Percentiles rank a stretch among this genome's conserved stretches.
phyloP scores from a whole-genome alignment of 1,140 invertebrate species.

The Eulimnadia texana region DNA sequence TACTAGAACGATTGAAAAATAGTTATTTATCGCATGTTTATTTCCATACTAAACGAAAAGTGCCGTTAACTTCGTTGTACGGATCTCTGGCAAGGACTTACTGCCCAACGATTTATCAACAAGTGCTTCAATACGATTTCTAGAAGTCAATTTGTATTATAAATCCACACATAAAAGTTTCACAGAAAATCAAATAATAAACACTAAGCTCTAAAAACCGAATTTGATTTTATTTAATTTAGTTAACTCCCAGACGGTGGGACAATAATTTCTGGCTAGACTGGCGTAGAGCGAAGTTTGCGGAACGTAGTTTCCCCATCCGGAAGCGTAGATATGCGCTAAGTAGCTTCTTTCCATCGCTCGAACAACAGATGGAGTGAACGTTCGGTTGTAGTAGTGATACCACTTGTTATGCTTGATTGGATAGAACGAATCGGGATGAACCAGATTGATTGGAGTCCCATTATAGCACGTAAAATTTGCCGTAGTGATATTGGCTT shows the following conservation, averaged over 20 bases:
- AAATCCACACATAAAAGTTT: too few species aligned
- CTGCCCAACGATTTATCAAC: not conserved
- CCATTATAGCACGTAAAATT: not conserved
- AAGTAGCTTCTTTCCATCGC: not conserved
- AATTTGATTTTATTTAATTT: not conserved
- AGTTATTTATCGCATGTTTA: not conserved
- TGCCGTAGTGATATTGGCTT: not conserved
- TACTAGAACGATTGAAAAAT: not conserved
- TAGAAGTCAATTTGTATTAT: too few species aligned
- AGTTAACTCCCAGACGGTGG: not conserved
- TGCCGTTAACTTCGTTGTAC: not conserved
- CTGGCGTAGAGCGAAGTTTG: not conserved
- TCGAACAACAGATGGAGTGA: not conserved
- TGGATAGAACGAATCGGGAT: not conserved
- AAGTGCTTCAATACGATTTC: not conserved
- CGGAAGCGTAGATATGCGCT: not conserved
- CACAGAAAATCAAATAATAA: not conserved
- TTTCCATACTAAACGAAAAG: not conserved
- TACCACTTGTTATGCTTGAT: not conserved
- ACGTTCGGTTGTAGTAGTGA: not conserved
- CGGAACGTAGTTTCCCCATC: not conserved
- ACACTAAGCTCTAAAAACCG: not conserved
- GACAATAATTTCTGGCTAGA: not conserved
- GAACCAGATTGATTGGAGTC: not conserved
- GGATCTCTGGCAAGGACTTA: not conserved